phyloP scores from a whole-genome alignment of 2,113 vertebrate species.

The Thamnophis sirtalis region DNA sequence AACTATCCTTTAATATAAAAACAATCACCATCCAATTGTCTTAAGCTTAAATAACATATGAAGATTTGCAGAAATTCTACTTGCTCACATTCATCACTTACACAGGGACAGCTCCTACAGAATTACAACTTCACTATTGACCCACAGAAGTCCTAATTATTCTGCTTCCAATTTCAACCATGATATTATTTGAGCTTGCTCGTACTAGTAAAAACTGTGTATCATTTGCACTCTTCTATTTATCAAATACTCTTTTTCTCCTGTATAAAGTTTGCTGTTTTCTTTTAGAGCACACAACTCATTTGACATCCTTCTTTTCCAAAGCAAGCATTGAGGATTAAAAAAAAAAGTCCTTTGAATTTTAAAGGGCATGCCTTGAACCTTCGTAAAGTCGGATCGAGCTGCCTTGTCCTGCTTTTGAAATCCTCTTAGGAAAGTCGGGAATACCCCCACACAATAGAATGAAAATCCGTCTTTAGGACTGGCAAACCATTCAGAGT shows the following conservation, averaged over 20 bases:
- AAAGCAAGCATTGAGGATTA: slow-evolving; percentile 36
- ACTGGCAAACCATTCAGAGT: slow-evolving; percentile 61
- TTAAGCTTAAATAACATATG: neutral
- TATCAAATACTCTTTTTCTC: neutral
- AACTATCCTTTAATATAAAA: neutral
- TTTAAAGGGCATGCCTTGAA: slow-evolving; percentile 41
- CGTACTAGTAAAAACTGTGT: neutral
- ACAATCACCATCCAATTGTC: neutral
- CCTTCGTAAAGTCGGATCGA: slow-evolving; percentile 41
- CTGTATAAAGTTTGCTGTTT: neutral
- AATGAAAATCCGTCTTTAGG: slow-evolving; percentile 71
- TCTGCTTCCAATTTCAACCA: neutral
- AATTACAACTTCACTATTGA: neutral
- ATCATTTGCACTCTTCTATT: neutral
- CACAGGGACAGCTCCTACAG: neutral
- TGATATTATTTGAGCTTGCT: neutral
- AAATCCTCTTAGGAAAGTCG: slow-evolving; percentile 72
- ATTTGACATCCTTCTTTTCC: slow-evolving; percentile 39
- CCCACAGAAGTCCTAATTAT: neutral
- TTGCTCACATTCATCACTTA: neutral
- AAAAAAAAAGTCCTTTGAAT: slow-evolving; percentile 37
- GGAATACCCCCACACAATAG: slow-evolving; percentile 73
- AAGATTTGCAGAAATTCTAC: neutral
- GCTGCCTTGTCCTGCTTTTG: slow-evolving; percentile 59
- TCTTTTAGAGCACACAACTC: neutral